Conservation (phyloP, 2,888 invertebrate genomes). For the Drosophila sordidula region DNA sequence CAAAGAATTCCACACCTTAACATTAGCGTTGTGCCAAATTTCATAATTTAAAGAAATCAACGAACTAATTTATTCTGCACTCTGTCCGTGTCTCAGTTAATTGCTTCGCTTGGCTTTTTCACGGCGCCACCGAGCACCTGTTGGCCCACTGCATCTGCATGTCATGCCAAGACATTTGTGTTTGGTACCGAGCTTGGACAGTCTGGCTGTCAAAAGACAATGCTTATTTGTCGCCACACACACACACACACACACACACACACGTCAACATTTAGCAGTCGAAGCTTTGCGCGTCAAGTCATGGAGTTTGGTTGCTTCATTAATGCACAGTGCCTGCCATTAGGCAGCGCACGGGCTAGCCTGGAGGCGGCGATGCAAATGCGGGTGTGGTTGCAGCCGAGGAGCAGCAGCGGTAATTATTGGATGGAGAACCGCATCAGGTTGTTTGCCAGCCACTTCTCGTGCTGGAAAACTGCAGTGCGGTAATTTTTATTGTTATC, state of each 20-base stretch:
- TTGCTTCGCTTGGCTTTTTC: constrained; percentile 23
- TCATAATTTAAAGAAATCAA: constrained; percentile 2
- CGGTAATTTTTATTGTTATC: constrained; percentile 37
- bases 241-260: background rate
- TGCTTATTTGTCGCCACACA: constrained; percentile 55
- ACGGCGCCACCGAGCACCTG: constrained; percentile 33
- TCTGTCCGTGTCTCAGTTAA: constrained; percentile 21
- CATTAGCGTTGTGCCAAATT: background rate
- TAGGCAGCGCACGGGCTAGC: constrained; percentile 38
- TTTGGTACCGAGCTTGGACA: constrained; percentile 1
- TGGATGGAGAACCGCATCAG: constrained; percentile 42
- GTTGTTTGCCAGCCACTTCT: constrained; percentile 38
- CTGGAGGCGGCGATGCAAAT: constrained; percentile 18
- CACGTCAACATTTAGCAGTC: constrained; percentile 18
- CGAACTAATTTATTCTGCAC: constrained; percentile 30
- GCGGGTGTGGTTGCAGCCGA: constrained; percentile 43
- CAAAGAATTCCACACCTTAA: constrained; percentile 1
- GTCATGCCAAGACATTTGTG: constrained; percentile 23
- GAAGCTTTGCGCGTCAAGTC: constrained; percentile 48
- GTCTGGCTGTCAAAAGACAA: constrained; percentile 43
- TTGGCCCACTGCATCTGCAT: constrained; percentile 55
- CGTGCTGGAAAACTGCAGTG: constrained; percentile 18
- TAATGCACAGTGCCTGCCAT: constrained; percentile 60
- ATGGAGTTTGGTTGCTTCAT: constrained; percentile 59
- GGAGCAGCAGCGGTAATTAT: constrained; percentile 58